Evolutionary conservation across 2,888 invertebrate species (phyloP).

Genomic region (Volucella zonaria): DNA sequence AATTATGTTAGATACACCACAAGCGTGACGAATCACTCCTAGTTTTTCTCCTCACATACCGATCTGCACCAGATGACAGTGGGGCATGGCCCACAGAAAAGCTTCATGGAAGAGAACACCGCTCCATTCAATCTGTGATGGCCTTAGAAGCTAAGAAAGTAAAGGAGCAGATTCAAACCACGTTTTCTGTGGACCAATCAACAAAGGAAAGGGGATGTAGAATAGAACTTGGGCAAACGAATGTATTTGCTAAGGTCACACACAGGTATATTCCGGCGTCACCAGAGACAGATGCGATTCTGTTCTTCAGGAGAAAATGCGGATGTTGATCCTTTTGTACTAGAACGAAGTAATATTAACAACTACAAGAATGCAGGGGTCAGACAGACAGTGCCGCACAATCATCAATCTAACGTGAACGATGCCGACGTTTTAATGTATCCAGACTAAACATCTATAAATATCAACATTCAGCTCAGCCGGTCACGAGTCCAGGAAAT

Average conservation of each 20-base stretch:
- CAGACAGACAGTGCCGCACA: neutral
- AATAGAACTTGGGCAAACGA: neutral
- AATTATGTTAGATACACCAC: constrained; percentile 30
- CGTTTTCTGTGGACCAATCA: constrained; percentile 7
- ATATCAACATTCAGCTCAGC: neutral
- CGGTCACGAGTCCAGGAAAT: neutral
- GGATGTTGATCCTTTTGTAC: too few relatives aligned
- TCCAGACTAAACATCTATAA: neutral
- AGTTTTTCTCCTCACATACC: too few relatives aligned
- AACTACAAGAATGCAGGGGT: constrained; percentile 8
- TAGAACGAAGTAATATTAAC: neutral
- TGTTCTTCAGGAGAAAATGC: too few relatives aligned
- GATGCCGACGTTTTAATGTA: neutral
- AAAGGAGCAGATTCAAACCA: neutral
- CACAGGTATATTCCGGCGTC: too few relatives aligned
- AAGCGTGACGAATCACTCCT: neutral
- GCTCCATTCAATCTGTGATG: constrained; percentile 9
- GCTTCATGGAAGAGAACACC: constrained; percentile 23
- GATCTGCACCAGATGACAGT: constrained; percentile 11
- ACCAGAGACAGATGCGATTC: too few relatives aligned
- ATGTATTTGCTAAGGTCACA: too few relatives aligned
- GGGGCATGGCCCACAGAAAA: constrained; percentile 28
- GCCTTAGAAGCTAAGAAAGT: neutral
- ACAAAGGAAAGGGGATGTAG: constrained; percentile 8
- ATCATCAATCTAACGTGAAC: neutral